Conservation (phyloP, 2,888 invertebrate genomes). For the Diarsia brunnea region DNA sequence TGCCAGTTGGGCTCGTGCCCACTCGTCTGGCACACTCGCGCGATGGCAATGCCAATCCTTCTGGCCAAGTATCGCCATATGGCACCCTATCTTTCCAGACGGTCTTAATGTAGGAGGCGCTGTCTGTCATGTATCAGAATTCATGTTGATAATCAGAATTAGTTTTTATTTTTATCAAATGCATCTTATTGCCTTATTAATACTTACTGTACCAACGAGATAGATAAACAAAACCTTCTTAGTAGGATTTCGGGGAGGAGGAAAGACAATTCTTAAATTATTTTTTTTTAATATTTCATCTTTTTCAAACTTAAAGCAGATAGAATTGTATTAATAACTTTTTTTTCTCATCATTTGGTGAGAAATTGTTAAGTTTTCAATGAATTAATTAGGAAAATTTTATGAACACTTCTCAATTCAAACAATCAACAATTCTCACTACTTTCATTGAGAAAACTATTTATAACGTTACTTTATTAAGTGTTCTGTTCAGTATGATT, state of each 20-base stretch:
- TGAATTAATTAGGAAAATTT: too few species aligned
- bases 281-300: not conserved
- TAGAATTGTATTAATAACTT: too few species aligned
- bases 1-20: conserved; percentile 65
- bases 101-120: not conserved
- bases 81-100: conserved; percentile 22
- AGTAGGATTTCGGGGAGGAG: not conserved
- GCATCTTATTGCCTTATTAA: not conserved
- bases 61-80: conserved; percentile 54
- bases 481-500: not conserved
- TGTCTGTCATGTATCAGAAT: not conserved
- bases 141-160: not conserved
- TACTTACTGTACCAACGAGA: not conserved
- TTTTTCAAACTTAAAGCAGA: not conserved
- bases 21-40: conserved; percentile 49
- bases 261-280: not conserved
- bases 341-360: not conserved
- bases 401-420: too few species aligned
- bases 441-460: not conserved
- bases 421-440: not conserved
- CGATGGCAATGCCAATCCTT: conserved; percentile 49
- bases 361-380: too few species aligned
- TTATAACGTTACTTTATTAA: not conserved
- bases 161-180: not conserved
- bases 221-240: not conserved